Evolutionary conservation across 2,797 vertebrate genomes (phyloP).

Genomic region (Peromyscus aztecus): DNA sequence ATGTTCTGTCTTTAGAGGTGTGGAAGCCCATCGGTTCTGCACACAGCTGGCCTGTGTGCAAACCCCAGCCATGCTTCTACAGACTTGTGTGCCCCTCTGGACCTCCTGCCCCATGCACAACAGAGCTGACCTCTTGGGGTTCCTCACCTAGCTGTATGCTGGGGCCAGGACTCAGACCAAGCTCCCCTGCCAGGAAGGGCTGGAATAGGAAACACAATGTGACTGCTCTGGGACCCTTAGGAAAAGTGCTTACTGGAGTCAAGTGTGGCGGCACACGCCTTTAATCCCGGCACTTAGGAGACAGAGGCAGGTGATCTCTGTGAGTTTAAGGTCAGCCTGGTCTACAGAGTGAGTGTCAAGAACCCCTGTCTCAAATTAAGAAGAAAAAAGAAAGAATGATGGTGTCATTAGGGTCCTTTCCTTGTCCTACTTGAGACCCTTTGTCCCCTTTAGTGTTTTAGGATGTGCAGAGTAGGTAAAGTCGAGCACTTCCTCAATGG

Average conservation of each 20-base stretch:
- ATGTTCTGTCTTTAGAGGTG: not conserved
- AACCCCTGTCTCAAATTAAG: not conserved
- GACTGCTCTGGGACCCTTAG: not conserved
- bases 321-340: not conserved
- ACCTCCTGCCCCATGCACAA: not conserved
- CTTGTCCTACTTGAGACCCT: not conserved
- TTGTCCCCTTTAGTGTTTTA: not conserved
- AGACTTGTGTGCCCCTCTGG: not conserved
- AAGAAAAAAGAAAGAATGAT: not conserved
- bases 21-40: not conserved
- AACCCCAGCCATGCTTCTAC: not conserved
- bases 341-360: not conserved
- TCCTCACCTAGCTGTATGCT: not conserved
- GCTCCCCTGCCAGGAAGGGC: not conserved
- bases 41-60: not conserved
- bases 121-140: not conserved
- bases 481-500: not conserved
- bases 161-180: not conserved
- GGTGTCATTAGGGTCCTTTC: not conserved
- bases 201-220: not conserved
- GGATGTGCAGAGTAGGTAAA: not conserved
- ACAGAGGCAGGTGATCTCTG: not conserved
- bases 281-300: not conserved
- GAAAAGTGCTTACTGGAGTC: not conserved
- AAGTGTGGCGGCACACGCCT: fast-evolving